These are phyloP conservation scores for Lycodopsis pacificus DNA, from an alignment of 2,797 vertebrate species.

Conservation along the genomic window DNA sequence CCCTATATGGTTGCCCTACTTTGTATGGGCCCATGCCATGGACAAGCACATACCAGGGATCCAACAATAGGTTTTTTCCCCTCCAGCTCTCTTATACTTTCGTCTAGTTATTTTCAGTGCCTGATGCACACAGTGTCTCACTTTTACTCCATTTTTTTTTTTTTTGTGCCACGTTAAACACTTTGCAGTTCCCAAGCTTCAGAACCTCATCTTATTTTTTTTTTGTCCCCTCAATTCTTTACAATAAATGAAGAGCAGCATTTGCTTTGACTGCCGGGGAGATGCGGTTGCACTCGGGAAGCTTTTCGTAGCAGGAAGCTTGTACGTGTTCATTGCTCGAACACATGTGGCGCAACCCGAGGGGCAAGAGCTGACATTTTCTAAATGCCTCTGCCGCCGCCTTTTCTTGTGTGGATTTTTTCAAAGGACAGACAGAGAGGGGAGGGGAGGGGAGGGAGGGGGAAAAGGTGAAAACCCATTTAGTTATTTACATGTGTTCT, in stretches of 20 bases:
- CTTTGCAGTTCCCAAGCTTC: conserved; percentile 79
- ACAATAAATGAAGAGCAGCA: conserved; percentile 43
- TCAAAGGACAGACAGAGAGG: conserved; percentile 44
- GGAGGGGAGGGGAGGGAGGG: conserved; percentile 2
- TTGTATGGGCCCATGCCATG: conserved; percentile 85
- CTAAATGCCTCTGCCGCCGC: conserved; percentile 74
- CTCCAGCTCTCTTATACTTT: conserved; percentile 84
- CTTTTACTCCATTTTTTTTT: conserved; percentile 75
- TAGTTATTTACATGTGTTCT: conserved; percentile 34
- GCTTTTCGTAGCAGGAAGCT: conserved; percentile 58
- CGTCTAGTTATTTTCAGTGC: conserved; percentile 85
- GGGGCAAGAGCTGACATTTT: conserved; percentile 81
- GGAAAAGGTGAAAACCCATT: conserved; percentile 22
- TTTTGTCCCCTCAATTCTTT: conserved; percentile 9
- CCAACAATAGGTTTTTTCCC: conserved; percentile 86
- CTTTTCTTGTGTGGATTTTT: conserved; percentile 57
- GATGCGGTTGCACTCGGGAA: conserved; percentile 50
- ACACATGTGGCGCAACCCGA: conserved; percentile 58
- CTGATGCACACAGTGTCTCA: conserved; percentile 85
- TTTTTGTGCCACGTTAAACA: conserved; percentile 82
- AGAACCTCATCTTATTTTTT: conserved; percentile 59
- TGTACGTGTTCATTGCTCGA: conserved; percentile 62
- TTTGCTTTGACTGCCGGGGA: conserved; percentile 49
- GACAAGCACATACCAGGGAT: conserved; percentile 86
- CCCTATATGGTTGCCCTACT: conserved; percentile 85